Conservation (phyloP, 2,888 invertebrate genomes). For the Stomorhina lunata region DNA sequence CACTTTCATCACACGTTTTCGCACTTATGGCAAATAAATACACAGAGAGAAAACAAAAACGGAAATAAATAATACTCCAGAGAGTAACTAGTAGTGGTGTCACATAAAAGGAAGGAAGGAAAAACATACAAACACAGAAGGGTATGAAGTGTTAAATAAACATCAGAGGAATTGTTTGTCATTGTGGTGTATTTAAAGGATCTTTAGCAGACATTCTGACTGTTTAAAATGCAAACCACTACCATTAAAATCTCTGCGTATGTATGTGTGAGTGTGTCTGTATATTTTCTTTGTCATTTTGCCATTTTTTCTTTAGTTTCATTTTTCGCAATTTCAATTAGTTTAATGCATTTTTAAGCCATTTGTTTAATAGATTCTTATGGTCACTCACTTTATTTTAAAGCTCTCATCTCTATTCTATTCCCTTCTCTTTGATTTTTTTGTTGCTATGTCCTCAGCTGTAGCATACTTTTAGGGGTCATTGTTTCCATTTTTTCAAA, state of each 20-base stretch:
- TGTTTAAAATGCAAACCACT: constrained; percentile 50
- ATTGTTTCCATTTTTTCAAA: constrained; percentile 38
- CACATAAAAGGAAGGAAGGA: constrained; percentile 4
- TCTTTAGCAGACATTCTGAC: not conserved
- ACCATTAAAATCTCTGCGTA: no score
- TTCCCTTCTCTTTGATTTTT: not conserved
- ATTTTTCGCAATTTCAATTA: constrained; percentile 77
- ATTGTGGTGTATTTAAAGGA: constrained; percentile 43
- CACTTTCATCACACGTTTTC: constrained; percentile 66
- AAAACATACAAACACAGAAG: not conserved
- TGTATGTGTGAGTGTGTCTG: no score
- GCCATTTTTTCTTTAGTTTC: constrained; percentile 62
- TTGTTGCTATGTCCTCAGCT: constrained; percentile 38
- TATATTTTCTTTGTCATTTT: constrained; percentile 11
- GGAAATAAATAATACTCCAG: constrained; percentile 56
- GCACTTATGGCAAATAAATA: constrained; percentile 55
- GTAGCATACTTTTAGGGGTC: constrained; percentile 54
- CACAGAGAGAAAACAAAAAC: not conserved
- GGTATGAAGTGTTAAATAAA: constrained; percentile 50
- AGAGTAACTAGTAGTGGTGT: constrained; percentile 47
- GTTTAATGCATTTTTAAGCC: constrained; percentile 76
- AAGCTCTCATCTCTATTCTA: not conserved
- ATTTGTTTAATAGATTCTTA: constrained; percentile 74
- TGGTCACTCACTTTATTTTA: constrained; percentile 23
- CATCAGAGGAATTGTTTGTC: constrained; percentile 29